These are phyloP conservation scores for Parnassius smintheus DNA, from an alignment of 2,888 invertebrate genomes.

Conservation along the genomic window DNA sequence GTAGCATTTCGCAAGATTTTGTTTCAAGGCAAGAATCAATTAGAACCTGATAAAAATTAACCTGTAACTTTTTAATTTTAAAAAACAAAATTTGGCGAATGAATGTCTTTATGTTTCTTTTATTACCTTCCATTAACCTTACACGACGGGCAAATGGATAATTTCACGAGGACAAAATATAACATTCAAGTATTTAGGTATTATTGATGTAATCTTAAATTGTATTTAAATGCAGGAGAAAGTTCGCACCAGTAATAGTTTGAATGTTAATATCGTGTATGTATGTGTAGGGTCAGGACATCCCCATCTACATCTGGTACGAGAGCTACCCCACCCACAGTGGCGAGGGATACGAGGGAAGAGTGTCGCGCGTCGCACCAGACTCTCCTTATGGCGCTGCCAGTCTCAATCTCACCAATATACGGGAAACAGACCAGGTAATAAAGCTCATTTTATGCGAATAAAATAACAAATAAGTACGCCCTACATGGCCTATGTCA, in stretches of 20 bases:
- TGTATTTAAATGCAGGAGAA: constrained; percentile 30
- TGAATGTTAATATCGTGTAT: constrained; percentile 38
- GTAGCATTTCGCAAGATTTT: constrained; percentile 20
- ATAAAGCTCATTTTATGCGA: background rate
- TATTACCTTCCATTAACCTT: constrained; percentile 24
- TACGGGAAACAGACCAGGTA: constrained; percentile 92
- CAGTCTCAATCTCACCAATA: constrained; percentile 97
- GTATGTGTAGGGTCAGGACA: constrained; percentile 92
- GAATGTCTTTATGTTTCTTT: constrained; percentile 22
- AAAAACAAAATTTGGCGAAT: constrained; percentile 24
- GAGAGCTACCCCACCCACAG: constrained; percentile 98
- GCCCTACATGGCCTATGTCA: background rate
- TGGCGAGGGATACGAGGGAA: constrained; percentile 95
- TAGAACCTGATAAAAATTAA: background rate
- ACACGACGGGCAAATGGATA: constrained; percentile 23
- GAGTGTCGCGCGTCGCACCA: constrained; percentile 93
- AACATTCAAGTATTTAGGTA: constrained; percentile 29
- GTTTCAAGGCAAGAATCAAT: constrained; percentile 6
- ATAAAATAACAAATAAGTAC: no score
- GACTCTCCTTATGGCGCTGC: constrained; percentile 95
- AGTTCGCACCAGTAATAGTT: constrained; percentile 45
- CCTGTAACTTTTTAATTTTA: background rate
- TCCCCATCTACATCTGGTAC: constrained; percentile 99
- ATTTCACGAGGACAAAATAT: constrained; percentile 22
- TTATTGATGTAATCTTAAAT: constrained; percentile 24